Conservation (phyloP, 2,113 vertebrate species). For the Eclectus roratus region DNA sequence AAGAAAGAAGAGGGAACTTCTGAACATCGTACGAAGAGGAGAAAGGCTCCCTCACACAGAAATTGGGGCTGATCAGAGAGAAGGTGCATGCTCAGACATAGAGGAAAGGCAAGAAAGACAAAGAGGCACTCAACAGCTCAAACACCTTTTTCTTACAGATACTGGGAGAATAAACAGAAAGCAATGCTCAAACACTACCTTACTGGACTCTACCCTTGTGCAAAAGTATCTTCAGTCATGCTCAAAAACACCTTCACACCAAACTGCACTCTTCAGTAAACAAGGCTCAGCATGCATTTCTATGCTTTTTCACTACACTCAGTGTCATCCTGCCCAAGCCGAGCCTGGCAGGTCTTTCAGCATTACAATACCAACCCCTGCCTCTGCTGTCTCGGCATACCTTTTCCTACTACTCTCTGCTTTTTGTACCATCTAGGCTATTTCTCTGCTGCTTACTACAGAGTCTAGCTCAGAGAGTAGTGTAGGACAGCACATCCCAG, state of each 20-base stretch:
- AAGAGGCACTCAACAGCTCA: background rate
- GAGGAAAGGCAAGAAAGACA: background rate
- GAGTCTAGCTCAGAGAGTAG: background rate
- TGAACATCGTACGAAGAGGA: background rate
- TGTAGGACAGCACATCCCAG: background rate
- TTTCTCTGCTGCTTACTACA: background rate
- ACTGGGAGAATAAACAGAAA: background rate
- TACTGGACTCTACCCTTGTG: background rate
- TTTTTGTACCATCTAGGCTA: background rate
- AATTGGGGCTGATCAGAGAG: background rate
- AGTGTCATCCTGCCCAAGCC: background rate
- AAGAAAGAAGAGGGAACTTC: background rate
- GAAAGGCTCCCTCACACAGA: background rate
- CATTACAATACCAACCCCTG: background rate
- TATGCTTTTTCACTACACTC: background rate
- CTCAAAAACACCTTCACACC: background rate
- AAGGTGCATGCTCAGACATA: background rate
- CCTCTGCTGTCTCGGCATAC: background rate
- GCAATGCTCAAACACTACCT: background rate
- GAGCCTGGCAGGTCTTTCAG: background rate
- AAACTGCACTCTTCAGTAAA: background rate
- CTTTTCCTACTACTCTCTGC: background rate
- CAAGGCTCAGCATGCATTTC: background rate
- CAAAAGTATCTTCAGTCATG: background rate
- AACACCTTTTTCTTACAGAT: background rate